Evolutionary conservation across 2,888 invertebrate genomes (phyloP), one percentile per base, ranked within the genome.

Genomic region (Brachynemurus nebulosus): DNA sequence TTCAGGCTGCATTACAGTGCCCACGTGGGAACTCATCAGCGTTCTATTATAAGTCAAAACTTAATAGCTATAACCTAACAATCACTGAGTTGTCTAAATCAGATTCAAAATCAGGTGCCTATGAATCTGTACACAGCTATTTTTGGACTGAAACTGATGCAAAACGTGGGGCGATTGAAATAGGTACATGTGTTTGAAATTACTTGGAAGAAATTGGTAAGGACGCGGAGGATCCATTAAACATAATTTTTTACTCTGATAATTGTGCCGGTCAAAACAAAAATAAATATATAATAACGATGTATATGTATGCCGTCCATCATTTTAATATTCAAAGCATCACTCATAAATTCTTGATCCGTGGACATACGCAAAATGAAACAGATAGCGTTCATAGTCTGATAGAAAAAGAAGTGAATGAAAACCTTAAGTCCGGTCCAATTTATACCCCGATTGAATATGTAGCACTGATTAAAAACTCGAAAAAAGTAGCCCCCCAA

Each of bases 211-310:
- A 38, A 35, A n/a, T 42, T 19, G 38, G 35, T 17, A 21, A 38
- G 44, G 7, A 9, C 6, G 30, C 42, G 23, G 47, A 44, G 18
- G 36, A 44, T 42, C 37, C 48, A 38, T 40, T 48, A n/a, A 45
- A 50, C 23, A 45, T 54, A 19, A 54, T 52, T 40, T 56, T 57
- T 47, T 57, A 57, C 48, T 55, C 54, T 18, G 57, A 57, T 40
- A 57, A 58, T 45, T 58, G 56, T 43, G 52, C 52, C 34, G 56
- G 56, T 7, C 56, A 57, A 38, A 49, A 54, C 52, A 38, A 53
- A 52, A 51, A 50, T 42, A 48, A 52, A 40, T 53, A 40, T 23
- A 23, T 23, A 23, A 9, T 9, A 7, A 7, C 9, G n/a, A n/a
- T n/a, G n/a, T n/a, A n/a, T n/a, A n/a, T n/a, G n/a, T n/a, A n/a